phyloP scores from a whole-genome alignment of 2,888 invertebrate genomes.

The Alloscopus bannaensis region DNA sequence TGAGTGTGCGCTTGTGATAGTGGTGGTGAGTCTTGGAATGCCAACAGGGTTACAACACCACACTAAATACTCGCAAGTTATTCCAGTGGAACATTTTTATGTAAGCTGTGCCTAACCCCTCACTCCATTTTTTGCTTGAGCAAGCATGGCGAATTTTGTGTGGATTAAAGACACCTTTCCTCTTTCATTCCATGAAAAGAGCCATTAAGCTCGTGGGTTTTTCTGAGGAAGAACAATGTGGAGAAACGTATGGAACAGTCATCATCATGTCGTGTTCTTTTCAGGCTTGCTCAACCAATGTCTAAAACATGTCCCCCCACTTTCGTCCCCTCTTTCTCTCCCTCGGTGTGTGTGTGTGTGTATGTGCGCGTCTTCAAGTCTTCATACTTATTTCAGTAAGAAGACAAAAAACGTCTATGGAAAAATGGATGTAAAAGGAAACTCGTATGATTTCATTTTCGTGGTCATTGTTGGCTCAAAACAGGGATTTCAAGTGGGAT shows the following conservation, averaged over 20 bases:
- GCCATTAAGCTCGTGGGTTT: slow-evolving; percentile 51
- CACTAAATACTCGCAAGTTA: too few species aligned
- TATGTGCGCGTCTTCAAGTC: slow-evolving; percentile 1
- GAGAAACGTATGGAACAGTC: not conserved
- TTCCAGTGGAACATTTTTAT: too few species aligned
- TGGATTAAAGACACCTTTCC: slow-evolving; percentile 65
- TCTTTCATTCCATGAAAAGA: slow-evolving; percentile 56
- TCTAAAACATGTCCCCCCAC: slow-evolving; percentile 13
- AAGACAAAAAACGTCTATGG: too few species aligned
- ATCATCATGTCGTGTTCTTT: slow-evolving; percentile 16
- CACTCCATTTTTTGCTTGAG: slow-evolving; percentile 50
- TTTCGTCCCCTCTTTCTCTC: too few species aligned
- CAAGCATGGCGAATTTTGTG: slow-evolving; percentile 62
- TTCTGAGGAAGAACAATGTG: slow-evolving; percentile 17
- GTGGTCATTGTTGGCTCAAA: not conserved
- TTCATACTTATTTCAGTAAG: not conserved
- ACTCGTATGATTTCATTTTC: slow-evolving; percentile 12
- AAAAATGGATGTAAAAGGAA: not conserved
- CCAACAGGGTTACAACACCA: too few species aligned
- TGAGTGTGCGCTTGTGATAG: too few species aligned
- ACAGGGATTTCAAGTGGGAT: slow-evolving; percentile 6
- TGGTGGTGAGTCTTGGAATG: not conserved
- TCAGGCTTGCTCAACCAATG: slow-evolving; percentile 43
- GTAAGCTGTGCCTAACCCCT: slow-evolving; percentile 5
- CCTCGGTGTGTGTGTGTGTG: too few species aligned